A percentile compares a stretch with the other conserved stretches of the same genome.
Evolutionary conservation across 2,797 vertebrate species (phyloP).

Genomic region (Odontamblyopus rebecca): DNA sequence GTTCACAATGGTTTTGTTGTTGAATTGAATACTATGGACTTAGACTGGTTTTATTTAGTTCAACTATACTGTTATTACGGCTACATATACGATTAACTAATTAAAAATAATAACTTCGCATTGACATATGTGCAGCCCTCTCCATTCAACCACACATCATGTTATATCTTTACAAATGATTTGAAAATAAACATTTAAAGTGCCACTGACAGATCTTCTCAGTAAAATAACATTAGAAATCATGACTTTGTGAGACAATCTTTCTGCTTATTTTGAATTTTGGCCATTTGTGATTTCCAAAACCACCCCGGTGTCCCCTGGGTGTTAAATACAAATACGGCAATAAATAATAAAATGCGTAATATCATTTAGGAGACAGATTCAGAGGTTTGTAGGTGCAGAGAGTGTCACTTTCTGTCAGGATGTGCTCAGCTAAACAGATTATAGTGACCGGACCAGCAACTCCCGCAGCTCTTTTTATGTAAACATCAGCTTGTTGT

Average conservation of each 20-base stretch:
- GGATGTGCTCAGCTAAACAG: slow-evolving; percentile 56
- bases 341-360: too few relatives aligned
- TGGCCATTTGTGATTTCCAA: slow-evolving; percentile 60
- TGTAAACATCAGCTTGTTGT: slow-evolving; percentile 47
- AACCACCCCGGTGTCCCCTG: slow-evolving; percentile 52
- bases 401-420: slow-evolving; percentile 52
- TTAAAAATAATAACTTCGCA: too few relatives aligned
- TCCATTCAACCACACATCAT: too few relatives aligned
- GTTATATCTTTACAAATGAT: background rate
- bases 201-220: slow-evolving; percentile 34
- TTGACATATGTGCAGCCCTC: too few relatives aligned
- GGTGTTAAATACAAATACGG: slow-evolving; percentile 46
- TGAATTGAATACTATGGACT: too few relatives aligned
- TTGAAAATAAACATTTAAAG: background rate
- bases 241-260: slow-evolving; percentile 42
- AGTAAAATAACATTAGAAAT: slow-evolving; percentile 38
- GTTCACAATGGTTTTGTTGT: too few relatives aligned
- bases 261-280: slow-evolving; percentile 58
- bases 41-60: too few relatives aligned
- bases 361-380: slow-evolving; percentile 35
- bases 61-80: too few relatives aligned
- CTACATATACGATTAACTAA: too few relatives aligned
- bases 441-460: slow-evolving; percentile 50
- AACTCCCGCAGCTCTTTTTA: slow-evolving; percentile 54
- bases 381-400: slow-evolving; percentile 40